Evolutionary conservation across 1,140 invertebrate genomes (phyloP).

Genomic region (Scaptomyza graminum): DNA sequence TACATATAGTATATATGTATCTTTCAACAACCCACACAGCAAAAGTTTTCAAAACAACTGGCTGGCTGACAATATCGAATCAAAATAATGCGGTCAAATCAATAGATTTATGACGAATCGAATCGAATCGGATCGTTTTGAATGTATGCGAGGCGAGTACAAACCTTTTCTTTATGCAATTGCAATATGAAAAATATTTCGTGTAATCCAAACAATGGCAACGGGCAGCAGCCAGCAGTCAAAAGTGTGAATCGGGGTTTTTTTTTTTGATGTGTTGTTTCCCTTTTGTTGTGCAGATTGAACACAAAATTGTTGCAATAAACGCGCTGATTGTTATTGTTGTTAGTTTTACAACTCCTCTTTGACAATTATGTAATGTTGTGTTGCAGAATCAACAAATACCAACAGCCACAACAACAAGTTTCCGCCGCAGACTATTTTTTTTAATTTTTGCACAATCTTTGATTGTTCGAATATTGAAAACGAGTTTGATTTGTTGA

Average conservation of each 20-base stretch:
- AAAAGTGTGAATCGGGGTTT: slow-evolving; percentile 46
- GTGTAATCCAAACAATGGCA: slow-evolving; percentile 74
- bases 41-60: background rate
- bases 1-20: background rate
- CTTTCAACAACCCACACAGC: background rate
- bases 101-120: slow-evolving; percentile 6
- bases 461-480: slow-evolving; percentile 50
- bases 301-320: slow-evolving; percentile 76
- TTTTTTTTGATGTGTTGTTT: slow-evolving; percentile 20
- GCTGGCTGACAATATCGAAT: slow-evolving; percentile 29
- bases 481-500: slow-evolving; percentile 29
- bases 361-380: slow-evolving; percentile 79
- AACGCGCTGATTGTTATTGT: slow-evolving; percentile 62
- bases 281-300: slow-evolving; percentile 67
- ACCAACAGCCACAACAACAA: slow-evolving; percentile 42
- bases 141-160: background rate
- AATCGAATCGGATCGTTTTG: slow-evolving; percentile 1
- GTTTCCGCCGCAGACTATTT: slow-evolving; percentile 55
- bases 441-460: slow-evolving; percentile 47
- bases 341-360: slow-evolving; percentile 53
- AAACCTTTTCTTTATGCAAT: slow-evolving; percentile 3
- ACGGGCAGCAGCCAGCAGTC: slow-evolving; percentile 28
- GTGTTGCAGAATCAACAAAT: slow-evolving; percentile 74
- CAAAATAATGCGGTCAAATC: slow-evolving; percentile 40
- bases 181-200: slow-evolving; percentile 46